Evolutionary conservation across 2,113 vertebrate genomes (phyloP).

Genomic region (Malurus cyaneus): DNA sequence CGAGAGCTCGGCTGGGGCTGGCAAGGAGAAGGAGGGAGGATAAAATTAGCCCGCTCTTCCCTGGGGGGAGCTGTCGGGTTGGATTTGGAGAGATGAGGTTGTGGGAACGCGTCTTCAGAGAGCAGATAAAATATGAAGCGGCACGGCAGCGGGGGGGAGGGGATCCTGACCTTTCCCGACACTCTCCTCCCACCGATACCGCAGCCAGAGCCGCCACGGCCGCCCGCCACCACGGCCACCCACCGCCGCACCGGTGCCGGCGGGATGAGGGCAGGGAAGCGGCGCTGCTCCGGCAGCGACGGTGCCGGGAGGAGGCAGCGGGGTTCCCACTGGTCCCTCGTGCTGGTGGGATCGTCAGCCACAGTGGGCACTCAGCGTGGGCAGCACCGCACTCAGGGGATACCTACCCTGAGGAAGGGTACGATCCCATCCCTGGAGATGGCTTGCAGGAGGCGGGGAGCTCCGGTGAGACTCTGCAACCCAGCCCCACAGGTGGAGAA

Average conservation of each 20-base stretch:
- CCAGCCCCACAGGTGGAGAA: conserved; percentile 97
- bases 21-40: conserved; percentile 19
- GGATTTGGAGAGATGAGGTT: conserved; percentile 51
- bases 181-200: neutral
- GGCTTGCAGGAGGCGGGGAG: conserved; percentile 93
- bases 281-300: neutral
- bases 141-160: neutral
- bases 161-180: neutral
- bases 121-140: conserved; percentile 28
- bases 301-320: neutral
- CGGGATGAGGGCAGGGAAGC: neutral
- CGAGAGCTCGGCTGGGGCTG: neutral
- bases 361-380: fast-evolving
- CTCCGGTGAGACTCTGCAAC: conserved; percentile 94
- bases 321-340: neutral
- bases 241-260: fast-evolving
- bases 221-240: neutral
- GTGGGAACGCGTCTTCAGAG: conserved; percentile 44
- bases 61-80: conserved; percentile 59
- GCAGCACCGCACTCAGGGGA: neutral
- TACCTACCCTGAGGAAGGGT: conserved; percentile 90
- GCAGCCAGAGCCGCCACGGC: neutral
- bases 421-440: conserved; percentile 93
- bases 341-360: neutral
- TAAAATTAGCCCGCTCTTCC: conserved; percentile 61